Evolutionary conservation across 2,888 invertebrate genomes (phyloP), one percentile per base, ranked within the genome.

Genomic region (Margaritifera margaritifera): DNA sequence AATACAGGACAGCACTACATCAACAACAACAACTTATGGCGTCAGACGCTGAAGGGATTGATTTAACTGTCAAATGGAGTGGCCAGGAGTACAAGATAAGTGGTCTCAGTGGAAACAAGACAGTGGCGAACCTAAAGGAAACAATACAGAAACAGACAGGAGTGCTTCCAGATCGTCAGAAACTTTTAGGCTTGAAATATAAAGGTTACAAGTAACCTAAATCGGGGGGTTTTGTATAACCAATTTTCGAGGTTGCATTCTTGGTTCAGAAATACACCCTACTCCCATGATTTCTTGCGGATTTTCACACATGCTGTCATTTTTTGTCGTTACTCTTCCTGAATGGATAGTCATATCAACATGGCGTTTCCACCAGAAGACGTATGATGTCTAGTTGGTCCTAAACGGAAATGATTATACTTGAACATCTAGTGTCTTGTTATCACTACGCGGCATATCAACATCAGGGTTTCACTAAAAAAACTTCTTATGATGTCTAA

Each of bases 121-220:
- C 95, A 3, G 95, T 98, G 0, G 87, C 90, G 24, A 93, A 94
- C 90, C 91, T 98, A 77, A 97, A 97, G 90, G 93, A 94, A 84
- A 93, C 93, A 71, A 96, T 98, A 80, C 94, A 94, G 89, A 94
- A 94, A 89, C 93, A 94, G 87, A 98, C 98, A 60, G 94, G 95
- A 74, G 98, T 98, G 31, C 93, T 94, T 69, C 95, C 97, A n/a
- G 95, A 96, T 85, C 92, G 97, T 75, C 98, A 98, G 89, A 98
- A 98, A 90, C 91, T 98, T 58, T 92, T 98, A 58, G 98, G 98
- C 90, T 92, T 98, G 64, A 97, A 96, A 91, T 93, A 93, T 87
- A 96, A 96, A 93, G 97, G 97, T 96, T 90, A 54, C 51, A 24
- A 51, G 20, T 6, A 8, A n/a, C 24, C n/a, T 6, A 59, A 3